These are phyloP conservation scores for Phenganax subtilis DNA, from an alignment of 92 coral and sea anemone species.

Conservation along the genomic window DNA sequence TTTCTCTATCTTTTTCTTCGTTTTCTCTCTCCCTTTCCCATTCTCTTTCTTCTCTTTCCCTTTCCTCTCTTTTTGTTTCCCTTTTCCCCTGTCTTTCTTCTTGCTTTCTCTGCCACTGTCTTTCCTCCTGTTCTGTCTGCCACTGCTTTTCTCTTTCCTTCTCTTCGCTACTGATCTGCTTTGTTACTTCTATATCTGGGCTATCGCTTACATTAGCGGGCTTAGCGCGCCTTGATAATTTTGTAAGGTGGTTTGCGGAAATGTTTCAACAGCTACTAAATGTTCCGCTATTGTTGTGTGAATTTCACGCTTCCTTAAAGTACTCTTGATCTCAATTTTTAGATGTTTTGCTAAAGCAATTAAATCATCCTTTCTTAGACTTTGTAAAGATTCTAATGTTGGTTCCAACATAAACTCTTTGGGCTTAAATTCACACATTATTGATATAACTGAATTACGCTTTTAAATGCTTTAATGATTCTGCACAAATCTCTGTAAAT, in stretches of 20 bases:
- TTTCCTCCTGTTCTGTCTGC: conserved; percentile 1
- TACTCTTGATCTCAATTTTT: conserved; percentile 3
- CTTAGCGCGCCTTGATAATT: neutral
- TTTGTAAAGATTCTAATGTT: neutral
- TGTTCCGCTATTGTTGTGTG: neutral
- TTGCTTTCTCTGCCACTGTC: neutral
- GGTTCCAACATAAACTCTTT: conserved; percentile 31
- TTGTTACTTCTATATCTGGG: neutral
- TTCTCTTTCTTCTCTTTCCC: no score
- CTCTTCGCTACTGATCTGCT: neutral
- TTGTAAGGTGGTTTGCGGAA: neutral
- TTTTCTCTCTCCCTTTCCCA: neutral
- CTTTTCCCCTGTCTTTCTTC: conserved; percentile 34
- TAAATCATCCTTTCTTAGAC: conserved; percentile 14
- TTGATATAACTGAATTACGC: neutral
- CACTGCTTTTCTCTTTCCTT: conserved; percentile 14
- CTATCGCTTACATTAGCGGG: no score
- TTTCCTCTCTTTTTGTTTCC: conserved; percentile 14
- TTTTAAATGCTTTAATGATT: neutral
- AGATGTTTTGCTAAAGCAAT: conserved; percentile 25
- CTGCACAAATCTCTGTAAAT: neutral
- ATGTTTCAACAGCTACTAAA: neutral
- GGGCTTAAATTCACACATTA: conserved; percentile 10
- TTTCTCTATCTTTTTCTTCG: neutral
- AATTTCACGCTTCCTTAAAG: neutral